phyloP scores from a whole-genome alignment of 1,140 invertebrate species.

The Philopotamus ludificatus region DNA sequence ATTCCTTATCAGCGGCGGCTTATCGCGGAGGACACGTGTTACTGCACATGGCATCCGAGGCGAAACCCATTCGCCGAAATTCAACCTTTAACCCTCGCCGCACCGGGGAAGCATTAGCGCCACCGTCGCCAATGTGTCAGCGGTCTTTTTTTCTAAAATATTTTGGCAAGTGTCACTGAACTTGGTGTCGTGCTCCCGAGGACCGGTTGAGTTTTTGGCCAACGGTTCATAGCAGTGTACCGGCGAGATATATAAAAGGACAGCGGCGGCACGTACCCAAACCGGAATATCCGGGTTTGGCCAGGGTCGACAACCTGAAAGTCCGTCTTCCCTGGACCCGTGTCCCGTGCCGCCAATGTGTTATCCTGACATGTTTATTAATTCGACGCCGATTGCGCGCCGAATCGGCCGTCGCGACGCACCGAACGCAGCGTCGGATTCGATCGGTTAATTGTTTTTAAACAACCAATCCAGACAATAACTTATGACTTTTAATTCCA shows the following conservation, averaged over 20 bases:
- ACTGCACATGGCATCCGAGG: too few relatives aligned
- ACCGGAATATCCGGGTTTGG: constrained; percentile 26
- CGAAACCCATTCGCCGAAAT: background rate
- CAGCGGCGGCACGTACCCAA: constrained; percentile 17
- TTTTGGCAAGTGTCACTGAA: constrained; percentile 17
- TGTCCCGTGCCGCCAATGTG: constrained; percentile 4
- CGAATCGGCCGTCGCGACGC: too few relatives aligned
- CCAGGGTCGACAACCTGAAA: constrained; percentile 12
- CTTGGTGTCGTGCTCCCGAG: background rate
- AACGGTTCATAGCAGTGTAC: constrained; percentile 15
- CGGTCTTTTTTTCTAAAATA: background rate
- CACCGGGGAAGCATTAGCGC: background rate
- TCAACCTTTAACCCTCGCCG: background rate
- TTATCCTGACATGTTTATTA: constrained; percentile 4
- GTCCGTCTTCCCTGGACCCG: constrained; percentile 6
- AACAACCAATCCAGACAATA: too few relatives aligned
- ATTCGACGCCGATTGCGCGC: too few relatives aligned
- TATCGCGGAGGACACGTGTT: too few relatives aligned
- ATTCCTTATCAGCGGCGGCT: too few relatives aligned
- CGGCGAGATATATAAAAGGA: constrained; percentile 21
- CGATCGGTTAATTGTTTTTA: too few relatives aligned
- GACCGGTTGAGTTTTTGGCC: constrained; percentile 27
- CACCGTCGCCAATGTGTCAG: background rate
- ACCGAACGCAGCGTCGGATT: too few relatives aligned
- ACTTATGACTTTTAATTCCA: too few relatives aligned